A percentile compares a stretch with the other conserved stretches of the same genome.
Evolutionary conservation across 2,888 invertebrate species (phyloP).

Genomic region (Cryptophagus acutangulus): DNA sequence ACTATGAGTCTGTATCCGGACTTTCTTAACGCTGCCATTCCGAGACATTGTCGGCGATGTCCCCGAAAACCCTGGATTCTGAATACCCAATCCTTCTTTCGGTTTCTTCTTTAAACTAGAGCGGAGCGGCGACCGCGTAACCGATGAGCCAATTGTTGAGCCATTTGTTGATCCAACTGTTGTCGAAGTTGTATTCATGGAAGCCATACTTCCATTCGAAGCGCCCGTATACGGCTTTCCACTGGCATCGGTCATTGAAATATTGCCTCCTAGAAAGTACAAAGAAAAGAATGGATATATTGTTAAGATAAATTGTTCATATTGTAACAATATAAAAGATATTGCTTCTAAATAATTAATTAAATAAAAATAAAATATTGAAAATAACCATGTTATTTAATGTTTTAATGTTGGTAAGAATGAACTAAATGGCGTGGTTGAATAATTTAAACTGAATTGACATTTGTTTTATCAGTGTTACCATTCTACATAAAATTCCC

Average conservation of each 20-base stretch:
- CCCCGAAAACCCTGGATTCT: constrained; percentile 80
- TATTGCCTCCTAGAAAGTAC: constrained; percentile 36
- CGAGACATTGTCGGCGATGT: constrained; percentile 78
- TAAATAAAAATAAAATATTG: no score
- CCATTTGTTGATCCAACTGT: constrained; percentile 56
- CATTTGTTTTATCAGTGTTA: no score
- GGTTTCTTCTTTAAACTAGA: constrained; percentile 72
- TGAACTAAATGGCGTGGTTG: no score
- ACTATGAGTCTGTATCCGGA: constrained; percentile 86
- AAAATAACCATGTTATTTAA: no score
- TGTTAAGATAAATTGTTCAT: neutral
- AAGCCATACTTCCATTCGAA: constrained; percentile 61
- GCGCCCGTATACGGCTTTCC: constrained; percentile 70
- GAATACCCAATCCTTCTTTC: constrained; percentile 70
- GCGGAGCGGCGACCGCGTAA: constrained; percentile 59
- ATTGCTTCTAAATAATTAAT: neutral
- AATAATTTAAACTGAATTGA: no score
- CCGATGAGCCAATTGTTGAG: constrained; percentile 50
- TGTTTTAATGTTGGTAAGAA: no score
- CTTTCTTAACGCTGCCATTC: constrained; percentile 86
- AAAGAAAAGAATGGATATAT: constrained; percentile 6
- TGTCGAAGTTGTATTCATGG: constrained; percentile 70
- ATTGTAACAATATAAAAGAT: neutral
- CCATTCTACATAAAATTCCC: no score
- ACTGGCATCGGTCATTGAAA: constrained; percentile 83